A percentile compares a stretch with the other conserved stretches of the same genome.
Evolutionary conservation across 2,113 vertebrate genomes (phyloP).

Genomic region (Pluvialis apricaria): DNA sequence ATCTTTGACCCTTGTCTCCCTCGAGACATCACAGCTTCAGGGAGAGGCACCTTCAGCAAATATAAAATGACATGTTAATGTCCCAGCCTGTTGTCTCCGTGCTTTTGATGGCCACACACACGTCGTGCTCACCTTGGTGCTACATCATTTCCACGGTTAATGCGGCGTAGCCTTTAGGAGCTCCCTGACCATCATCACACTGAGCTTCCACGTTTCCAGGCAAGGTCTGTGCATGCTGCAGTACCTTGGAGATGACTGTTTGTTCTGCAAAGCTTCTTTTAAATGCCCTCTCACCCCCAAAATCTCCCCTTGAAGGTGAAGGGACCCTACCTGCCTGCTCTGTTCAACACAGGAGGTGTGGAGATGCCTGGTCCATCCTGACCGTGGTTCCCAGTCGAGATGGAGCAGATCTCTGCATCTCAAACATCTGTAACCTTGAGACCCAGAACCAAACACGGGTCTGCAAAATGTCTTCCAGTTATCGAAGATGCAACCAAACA

Average conservation of each 20-base stretch:
- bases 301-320: background rate
- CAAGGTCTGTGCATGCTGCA: background rate
- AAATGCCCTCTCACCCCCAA: background rate
- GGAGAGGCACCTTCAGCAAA: background rate
- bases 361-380: background rate
- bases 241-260: background rate
- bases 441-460: background rate
- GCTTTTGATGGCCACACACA: background rate
- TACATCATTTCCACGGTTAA: background rate
- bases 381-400: background rate
- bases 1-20: background rate
- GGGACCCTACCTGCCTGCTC: background rate
- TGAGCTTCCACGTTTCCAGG: background rate
- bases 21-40: background rate
- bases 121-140: background rate
- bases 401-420: background rate
- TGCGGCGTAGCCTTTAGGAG: background rate
- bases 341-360: background rate
- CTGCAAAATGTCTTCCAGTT: background rate
- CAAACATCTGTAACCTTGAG: background rate
- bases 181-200: background rate
- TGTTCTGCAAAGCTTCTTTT: background rate
- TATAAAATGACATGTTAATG: fast-evolving
- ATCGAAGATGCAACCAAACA: background rate
- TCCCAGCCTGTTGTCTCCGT: background rate